Evolutionary conservation across 2,797 vertebrate species (phyloP).

Genomic region (Myoxocephalus aenaeus): DNA sequence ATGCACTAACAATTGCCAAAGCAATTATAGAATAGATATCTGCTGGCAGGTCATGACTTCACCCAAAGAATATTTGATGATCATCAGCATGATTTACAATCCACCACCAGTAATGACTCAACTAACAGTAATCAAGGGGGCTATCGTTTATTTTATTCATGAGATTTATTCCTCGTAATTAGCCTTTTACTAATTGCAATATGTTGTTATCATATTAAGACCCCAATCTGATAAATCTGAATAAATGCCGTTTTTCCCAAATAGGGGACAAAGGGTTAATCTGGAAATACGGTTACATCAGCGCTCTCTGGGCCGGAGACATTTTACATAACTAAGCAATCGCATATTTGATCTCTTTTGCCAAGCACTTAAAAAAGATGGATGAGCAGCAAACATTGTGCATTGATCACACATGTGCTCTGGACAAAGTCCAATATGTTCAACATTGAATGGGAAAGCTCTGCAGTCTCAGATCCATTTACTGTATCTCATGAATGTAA

Average conservation of each 20-base stretch:
- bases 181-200: constrained; percentile 5
- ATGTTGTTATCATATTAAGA: constrained; percentile 11
- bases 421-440: constrained; percentile 28
- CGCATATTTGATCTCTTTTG: constrained; percentile 5
- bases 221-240: neutral
- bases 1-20: neutral
- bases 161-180: neutral
- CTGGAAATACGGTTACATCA: neutral
- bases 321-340: neutral
- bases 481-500: constrained; percentile 55
- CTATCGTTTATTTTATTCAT: neutral
- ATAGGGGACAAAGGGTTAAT: neutral
- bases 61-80: constrained; percentile 5
- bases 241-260: constrained; percentile 1
- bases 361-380: constrained; percentile 1
- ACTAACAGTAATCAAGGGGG: neutral
- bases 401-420: constrained; percentile 14
- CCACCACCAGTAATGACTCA: neutral
- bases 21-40: neutral
- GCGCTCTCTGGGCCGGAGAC: neutral
- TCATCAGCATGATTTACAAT: neutral
- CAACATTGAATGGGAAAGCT: constrained; percentile 22
- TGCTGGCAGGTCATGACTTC: neutral
- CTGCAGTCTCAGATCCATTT: constrained; percentile 44
- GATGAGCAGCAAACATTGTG: neutral